Evolutionary conservation across 2,888 invertebrate species (phyloP).

Genomic region (Piscicola geometra): DNA sequence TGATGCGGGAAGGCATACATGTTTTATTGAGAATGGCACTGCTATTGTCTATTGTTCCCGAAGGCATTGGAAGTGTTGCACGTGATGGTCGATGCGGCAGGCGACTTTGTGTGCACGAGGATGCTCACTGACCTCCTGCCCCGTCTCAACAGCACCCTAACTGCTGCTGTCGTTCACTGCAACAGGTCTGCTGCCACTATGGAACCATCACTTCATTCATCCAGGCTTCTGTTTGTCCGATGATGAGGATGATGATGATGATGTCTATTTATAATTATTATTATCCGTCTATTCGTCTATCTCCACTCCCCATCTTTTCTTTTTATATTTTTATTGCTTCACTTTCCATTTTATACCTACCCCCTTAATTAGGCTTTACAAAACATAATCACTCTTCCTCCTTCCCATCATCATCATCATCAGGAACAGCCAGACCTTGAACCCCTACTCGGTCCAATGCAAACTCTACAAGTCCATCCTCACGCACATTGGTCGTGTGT

Average conservation of each 20-base stretch:
- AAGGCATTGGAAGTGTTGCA: conserved; percentile 46
- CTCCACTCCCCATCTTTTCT: too few species aligned
- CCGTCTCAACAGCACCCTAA: conserved; percentile 45
- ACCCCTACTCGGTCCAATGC: neutral
- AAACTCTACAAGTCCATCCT: neutral
- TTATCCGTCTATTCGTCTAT: neutral
- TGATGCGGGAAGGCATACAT: too few species aligned
- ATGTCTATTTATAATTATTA: neutral
- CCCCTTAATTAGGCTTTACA: too few species aligned
- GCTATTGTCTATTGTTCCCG: too few species aligned
- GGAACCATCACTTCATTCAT: too few species aligned
- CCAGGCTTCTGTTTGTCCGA: too few species aligned
- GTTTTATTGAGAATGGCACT: too few species aligned
- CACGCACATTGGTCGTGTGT: neutral
- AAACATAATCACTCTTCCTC: too few species aligned
- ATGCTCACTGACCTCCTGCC: conserved; percentile 49
- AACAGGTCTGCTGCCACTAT: too few species aligned
- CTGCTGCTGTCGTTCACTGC: conserved; percentile 48
- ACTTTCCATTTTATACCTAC: neutral
- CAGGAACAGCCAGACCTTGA: neutral
- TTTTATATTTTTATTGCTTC: conserved; percentile 1
- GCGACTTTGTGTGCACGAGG: conserved; percentile 49
- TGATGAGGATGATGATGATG: too few species aligned
- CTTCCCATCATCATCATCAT: too few species aligned
- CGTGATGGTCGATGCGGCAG: conserved; percentile 45